Base-by-base conservation (phyloP, 2,888 invertebrate genomes). In the Chydorus sphaericus region DNA sequence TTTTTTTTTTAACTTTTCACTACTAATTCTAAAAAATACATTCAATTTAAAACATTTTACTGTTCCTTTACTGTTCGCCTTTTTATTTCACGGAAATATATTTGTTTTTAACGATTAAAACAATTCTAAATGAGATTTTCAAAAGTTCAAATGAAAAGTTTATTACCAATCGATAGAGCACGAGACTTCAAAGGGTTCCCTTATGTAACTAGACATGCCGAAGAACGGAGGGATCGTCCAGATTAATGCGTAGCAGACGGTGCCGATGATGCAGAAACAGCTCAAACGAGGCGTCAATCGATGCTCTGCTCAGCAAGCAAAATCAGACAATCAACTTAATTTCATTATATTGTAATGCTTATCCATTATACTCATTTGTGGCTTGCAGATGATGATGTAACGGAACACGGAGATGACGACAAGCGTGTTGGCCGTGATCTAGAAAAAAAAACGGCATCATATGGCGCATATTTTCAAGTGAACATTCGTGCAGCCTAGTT, bases 161-260 rank as follows among this genome's bases (percentile, higher is more conserved):
- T 55, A 56, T 38, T 59, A 53, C 61, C 61, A 61, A 48, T 62
- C 57, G 10, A 60, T 57, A 5, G 60, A 60, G 50, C 61, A 62
- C 4, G 61, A 60, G 14, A 60, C 57, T 8, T 56, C 44, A 18
- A 57, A 59, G 5, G 61, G 61, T 26, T 61, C 61, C 18, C 55
- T 31, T 3, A 54, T 50, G 36, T 62, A 62, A 2, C 57, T 49
- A 7, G 62, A 62, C 62, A 61, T 61, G 1, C 62, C 62, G 10
- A 62, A 16, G 8, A 62, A 54, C 1, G 62, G 62, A 1, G 60
- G 26, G 14, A 39, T 36, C 1, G 62, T 61, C 59, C 60, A 62
- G n/a, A 60, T 51, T 30, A 62, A 38, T 23, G 60, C 60, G 49
- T 62, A 61, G 50, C 49, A 23, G 60, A 61, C 60, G n/a, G 58